A percentile compares a stretch with the other conserved stretches of the same genome.
These are phyloP conservation scores for Rhincodon typus DNA, from an alignment of 2,797 vertebrate species.

Conservation along the genomic window DNA sequence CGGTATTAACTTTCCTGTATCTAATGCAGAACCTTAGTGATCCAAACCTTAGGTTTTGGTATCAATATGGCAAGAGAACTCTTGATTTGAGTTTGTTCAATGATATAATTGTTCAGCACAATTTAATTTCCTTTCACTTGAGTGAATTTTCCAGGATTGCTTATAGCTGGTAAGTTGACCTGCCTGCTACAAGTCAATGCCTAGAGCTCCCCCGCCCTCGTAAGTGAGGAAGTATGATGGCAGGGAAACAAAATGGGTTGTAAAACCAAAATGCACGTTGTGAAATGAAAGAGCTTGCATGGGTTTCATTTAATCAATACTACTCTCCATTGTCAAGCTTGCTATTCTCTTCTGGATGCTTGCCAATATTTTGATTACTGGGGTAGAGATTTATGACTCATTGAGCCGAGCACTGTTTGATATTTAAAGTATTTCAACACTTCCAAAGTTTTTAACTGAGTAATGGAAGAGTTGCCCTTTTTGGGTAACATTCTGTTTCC, in stretches of 20 bases:
- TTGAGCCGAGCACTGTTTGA: not conserved
- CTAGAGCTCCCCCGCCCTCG: not conserved
- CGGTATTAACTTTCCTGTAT: too few species aligned
- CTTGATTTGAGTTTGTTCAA: too few species aligned
- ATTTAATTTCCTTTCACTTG: too few species aligned
- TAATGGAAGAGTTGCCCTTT: not conserved
- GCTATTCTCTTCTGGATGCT: not conserved
- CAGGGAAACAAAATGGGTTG: not conserved
- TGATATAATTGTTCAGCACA: too few species aligned
- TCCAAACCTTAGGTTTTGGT: too few species aligned
- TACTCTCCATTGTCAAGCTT: not conserved
- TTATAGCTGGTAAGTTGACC: not conserved
- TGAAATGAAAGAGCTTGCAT: not conserved
- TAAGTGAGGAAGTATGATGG: not conserved
- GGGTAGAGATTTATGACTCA: not conserved
- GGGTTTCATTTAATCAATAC: not conserved
- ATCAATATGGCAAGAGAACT: too few species aligned
- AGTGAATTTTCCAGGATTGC: too few species aligned
- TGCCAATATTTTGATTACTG: not conserved
- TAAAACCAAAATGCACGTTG: not conserved
- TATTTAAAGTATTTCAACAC: not conserved
- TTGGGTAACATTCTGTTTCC: not conserved
- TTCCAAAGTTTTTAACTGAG: not conserved
- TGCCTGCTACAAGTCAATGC: not conserved
- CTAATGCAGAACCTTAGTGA: too few species aligned